Evolutionary conservation across 2,797 vertebrate species (phyloP).

Genomic region (Xerus rutilus): DNA sequence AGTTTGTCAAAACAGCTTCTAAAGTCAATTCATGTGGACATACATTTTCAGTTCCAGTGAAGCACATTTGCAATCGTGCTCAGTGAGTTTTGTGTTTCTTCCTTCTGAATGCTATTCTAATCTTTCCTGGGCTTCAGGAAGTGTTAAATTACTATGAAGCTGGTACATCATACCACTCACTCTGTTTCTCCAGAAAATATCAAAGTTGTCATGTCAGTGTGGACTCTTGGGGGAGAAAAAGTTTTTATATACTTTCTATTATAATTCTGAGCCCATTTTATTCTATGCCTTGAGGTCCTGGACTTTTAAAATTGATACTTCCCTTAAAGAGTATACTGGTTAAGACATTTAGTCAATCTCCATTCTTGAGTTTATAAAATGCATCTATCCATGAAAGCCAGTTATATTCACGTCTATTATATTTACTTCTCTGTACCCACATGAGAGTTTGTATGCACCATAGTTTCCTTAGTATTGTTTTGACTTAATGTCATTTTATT

Average conservation of each 20-base stretch:
- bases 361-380: constrained; percentile 26
- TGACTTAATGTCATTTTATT: background rate
- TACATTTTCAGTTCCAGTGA: background rate
- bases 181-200: constrained; percentile 63
- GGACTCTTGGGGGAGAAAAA: background rate
- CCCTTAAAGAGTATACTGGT: background rate
- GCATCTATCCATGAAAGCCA: background rate
- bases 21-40: background rate
- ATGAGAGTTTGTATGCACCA: background rate
- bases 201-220: background rate
- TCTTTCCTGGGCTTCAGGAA: constrained; percentile 9
- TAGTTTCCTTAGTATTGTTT: background rate
- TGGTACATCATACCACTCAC: background rate
- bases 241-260: constrained; percentile 40
- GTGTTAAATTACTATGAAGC: background rate
- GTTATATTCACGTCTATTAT: background rate
- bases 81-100: constrained; percentile 26
- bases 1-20: background rate
- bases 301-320: constrained; percentile 66
- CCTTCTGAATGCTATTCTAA: constrained; percentile 17
- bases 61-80: background rate
- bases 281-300: background rate
- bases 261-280: background rate
- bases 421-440: background rate
- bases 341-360: constrained; percentile 48